phyloP scores from a whole-genome alignment of 2,888 invertebrate genomes.

The Pilophorus perplexus region DNA sequence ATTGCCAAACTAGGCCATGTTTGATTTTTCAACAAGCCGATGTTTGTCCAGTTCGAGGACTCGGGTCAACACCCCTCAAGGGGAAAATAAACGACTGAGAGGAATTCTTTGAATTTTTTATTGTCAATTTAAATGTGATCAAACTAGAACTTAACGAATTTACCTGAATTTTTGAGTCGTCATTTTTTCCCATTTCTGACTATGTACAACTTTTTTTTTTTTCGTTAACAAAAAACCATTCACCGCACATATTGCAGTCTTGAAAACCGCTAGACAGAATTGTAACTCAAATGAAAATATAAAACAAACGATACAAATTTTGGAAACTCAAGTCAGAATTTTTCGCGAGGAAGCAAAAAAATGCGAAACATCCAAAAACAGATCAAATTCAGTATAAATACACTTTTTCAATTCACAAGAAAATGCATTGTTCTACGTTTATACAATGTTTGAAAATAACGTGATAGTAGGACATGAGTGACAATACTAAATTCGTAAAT shows the following conservation, averaged over 20 bases:
- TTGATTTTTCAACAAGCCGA: not conserved
- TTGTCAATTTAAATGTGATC: constrained; percentile 31
- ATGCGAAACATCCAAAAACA: not conserved
- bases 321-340: not conserved
- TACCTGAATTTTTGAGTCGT: constrained; percentile 17
- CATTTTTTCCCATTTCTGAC: constrained; percentile 22
- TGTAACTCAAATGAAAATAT: not conserved
- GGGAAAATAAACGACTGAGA: not conserved
- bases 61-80: too few species aligned
- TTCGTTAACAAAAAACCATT: too few species aligned
- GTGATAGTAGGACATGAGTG: too few species aligned
- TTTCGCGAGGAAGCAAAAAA: not conserved
- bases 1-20: too few species aligned
- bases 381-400: not conserved
- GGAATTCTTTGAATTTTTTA: constrained; percentile 23
- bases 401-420: too few species aligned
- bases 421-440: too few species aligned
- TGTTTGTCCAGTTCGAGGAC: not conserved
- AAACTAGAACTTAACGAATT: constrained; percentile 16
- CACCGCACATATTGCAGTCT: constrained; percentile 2
- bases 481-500: too few species aligned
- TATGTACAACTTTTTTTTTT: constrained; percentile 23
- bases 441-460: too few species aligned
- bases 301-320: not conserved
- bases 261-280: not conserved